Conservation (phyloP, 2,797 vertebrate genomes). For the Ceyx erithaca region DNA sequence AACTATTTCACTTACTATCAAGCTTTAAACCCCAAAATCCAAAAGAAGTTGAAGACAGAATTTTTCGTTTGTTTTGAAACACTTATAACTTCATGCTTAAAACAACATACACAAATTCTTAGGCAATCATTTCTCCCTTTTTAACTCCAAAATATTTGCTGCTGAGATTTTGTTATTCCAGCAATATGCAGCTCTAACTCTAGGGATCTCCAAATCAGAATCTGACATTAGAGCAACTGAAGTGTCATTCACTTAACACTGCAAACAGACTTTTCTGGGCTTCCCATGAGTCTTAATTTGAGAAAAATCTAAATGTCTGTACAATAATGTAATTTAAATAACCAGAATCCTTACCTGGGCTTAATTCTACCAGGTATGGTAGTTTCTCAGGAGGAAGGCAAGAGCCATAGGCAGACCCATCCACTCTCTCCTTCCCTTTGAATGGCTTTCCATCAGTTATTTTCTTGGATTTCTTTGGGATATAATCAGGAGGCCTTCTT, state of each 20-base stretch:
- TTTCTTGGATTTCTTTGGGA: constrained; percentile 88
- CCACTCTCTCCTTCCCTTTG: constrained; percentile 82
- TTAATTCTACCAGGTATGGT: constrained; percentile 96
- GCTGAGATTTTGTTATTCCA: not conserved
- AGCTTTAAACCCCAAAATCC: not conserved
- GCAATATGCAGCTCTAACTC: not conserved
- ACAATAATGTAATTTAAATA: not conserved
- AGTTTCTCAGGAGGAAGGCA: constrained; percentile 91
- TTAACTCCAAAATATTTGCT: not conserved
- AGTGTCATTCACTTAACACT: not conserved
- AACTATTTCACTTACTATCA: not conserved
- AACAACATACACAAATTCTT: not conserved
- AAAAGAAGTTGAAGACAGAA: not conserved
- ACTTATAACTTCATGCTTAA: not conserved
- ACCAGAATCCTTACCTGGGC: constrained; percentile 86
- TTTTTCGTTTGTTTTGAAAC: not conserved
- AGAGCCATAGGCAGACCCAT: constrained; percentile 78
- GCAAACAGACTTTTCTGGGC: not conserved
- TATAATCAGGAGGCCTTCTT: constrained; percentile 89
- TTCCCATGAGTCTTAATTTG: not conserved
- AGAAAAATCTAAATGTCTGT: not conserved
- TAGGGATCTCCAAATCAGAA: not conserved
- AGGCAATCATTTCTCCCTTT: not conserved
- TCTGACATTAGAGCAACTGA: not conserved
- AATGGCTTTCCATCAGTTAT: constrained; percentile 82